Evolutionary conservation across 1,140 invertebrate genomes (phyloP).

Genomic region (Heliconius eleuchia): DNA sequence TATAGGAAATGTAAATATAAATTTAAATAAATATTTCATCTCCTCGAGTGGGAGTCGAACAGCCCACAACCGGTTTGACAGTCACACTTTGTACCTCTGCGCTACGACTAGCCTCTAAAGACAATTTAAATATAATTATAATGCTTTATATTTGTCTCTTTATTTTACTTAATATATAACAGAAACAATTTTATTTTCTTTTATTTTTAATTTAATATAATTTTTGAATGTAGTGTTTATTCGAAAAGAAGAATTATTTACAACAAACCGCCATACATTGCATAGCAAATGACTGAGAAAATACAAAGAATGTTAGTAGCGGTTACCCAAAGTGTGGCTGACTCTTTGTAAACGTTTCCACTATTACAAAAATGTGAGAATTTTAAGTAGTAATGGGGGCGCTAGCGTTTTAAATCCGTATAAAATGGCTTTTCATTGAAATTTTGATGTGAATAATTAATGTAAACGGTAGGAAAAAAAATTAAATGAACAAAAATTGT

Average conservation of each 20-base stretch:
- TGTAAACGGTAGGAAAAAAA: neutral
- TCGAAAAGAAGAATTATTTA: neutral
- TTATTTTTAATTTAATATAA: too few relatives aligned
- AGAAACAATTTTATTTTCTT: too few relatives aligned
- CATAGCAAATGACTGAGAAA: neutral
- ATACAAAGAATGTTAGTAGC: slow-evolving; percentile 4
- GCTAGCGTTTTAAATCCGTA: neutral
- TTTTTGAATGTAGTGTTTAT: neutral
- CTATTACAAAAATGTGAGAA: slow-evolving; percentile 4
- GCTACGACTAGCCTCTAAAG: too few relatives aligned
- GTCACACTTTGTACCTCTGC: too few relatives aligned
- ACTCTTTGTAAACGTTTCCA: neutral
- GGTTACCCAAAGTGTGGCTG: slow-evolving; percentile 3
- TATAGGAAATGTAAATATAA: too few relatives aligned
- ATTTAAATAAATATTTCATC: too few relatives aligned
- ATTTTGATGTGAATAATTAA: neutral
- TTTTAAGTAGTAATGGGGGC: neutral
- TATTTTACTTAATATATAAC: too few relatives aligned
- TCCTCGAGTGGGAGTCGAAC: too few relatives aligned
- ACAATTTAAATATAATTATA: too few relatives aligned
- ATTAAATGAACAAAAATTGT: too few relatives aligned
- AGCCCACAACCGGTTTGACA: too few relatives aligned
- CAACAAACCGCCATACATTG: neutral
- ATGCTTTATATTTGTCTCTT: too few relatives aligned
- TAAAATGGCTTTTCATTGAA: neutral